Base-by-base conservation (phyloP, 2,888 invertebrate species). In the Aromia moschata region DNA sequence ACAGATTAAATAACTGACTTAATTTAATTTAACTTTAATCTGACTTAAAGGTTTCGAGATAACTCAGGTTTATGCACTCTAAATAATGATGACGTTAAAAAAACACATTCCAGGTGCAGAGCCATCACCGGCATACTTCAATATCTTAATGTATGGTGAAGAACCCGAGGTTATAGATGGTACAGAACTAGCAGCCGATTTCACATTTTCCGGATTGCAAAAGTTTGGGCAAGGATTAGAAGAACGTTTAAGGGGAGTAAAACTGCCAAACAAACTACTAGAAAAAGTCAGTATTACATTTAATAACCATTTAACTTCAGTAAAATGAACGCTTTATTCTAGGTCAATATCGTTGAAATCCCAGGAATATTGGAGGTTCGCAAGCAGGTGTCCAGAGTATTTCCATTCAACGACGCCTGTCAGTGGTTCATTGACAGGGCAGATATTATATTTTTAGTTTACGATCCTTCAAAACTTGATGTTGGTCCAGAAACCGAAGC, bases 341-440 rank as follows among this genome's bases (percentile, higher is more conserved):
- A 95, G 95, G 92, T 96, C 17, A 96, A 95, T 79, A 91, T 97
- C 75, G 94, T 97, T 46, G 97, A 97, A 84, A 96, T 96, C 77
- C 96, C 96, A 58, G 96, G 96, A 64, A 96, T 97, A 74, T 83
- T 96, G 73, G 96, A 97, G 85, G 94, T 94, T 61, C 87, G 94
- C 68, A 94, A 96, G 80, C 94, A 94, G 83, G 92, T 94, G 47
- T 95, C 96, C 47, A 87, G 96, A 51, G 87, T 94, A 59, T 96
- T 96, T 77, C 95, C 96, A 52, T 96, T 96, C 83, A 96, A 96
- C 77, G 96, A 96, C 77, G 96, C 95, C 45, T 95, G 95, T 78
- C 95, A 96, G 80, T 97, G 96, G 96, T 96, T 97, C 83, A 96
- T 96, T 75, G 96, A 96, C 81, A 87, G 96, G 62, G 96, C 96